Conservation (phyloP, 2,888 invertebrate species). For the Eurois occulta region DNA sequence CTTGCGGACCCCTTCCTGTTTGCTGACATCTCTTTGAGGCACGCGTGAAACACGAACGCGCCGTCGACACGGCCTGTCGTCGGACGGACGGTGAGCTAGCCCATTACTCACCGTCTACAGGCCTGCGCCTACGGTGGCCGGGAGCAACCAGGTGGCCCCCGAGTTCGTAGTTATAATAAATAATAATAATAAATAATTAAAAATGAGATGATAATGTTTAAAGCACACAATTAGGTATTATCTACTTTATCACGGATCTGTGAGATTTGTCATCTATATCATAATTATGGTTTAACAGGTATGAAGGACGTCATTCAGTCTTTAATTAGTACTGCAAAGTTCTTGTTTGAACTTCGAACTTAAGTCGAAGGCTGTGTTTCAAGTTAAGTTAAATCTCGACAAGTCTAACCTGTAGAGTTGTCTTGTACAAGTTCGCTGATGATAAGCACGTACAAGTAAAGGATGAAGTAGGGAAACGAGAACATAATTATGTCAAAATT, state of each 20-base stretch:
- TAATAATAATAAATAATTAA: too few relatives aligned
- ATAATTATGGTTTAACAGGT: conserved; percentile 1
- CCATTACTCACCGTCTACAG: too few relatives aligned
- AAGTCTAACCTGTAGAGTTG: not conserved
- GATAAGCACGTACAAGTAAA: not conserved
- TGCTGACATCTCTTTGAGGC: too few relatives aligned
- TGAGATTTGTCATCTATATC: conserved; percentile 16
- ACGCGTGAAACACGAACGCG: too few relatives aligned
- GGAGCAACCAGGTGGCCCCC: too few relatives aligned
- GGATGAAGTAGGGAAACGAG: not conserved
- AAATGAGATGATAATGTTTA: not conserved
- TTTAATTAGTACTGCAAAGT: conserved; percentile 17
- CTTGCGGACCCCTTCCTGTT: too few relatives aligned
- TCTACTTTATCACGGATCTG: not conserved
- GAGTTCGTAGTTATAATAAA: too few relatives aligned
- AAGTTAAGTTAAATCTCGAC: not conserved
- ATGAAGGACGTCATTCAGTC: not conserved
- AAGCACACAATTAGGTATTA: not conserved
- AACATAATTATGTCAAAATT: not conserved
- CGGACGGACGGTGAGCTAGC: too few relatives aligned
- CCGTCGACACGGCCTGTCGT: too few relatives aligned
- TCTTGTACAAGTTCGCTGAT: not conserved
- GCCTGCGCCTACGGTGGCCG: too few relatives aligned
- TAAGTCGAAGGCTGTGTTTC: not conserved
- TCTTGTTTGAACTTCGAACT: conserved; percentile 2